phyloP scores from a whole-genome alignment of 2,113 vertebrate species.

The Callochromis pleurospilus region DNA sequence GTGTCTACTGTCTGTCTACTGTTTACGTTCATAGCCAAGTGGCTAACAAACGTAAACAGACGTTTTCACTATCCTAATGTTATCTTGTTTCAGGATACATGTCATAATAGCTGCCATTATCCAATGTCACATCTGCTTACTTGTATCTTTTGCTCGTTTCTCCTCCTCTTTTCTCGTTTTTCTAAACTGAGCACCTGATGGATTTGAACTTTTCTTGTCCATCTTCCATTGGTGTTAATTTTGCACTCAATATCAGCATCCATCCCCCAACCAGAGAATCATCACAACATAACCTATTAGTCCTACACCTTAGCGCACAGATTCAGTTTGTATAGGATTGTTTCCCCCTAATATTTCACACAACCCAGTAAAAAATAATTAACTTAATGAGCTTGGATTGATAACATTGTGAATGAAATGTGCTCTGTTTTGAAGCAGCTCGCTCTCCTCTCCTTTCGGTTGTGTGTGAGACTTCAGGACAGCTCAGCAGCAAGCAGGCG shows the following conservation, averaged over 20 bases:
- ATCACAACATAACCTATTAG: neutral
- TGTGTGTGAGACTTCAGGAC: accelerated
- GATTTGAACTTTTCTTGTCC: neutral
- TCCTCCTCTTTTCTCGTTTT: neutral
- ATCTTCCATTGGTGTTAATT: neutral
- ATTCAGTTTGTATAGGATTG: neutral
- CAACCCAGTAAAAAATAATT: neutral
- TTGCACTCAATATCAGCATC: neutral
- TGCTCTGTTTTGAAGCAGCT: neutral
- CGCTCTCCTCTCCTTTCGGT: neutral
- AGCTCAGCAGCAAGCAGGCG: neutral
- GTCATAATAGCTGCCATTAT: neutral
- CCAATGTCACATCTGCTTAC: neutral
- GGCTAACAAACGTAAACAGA: neutral
- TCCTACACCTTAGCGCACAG: neutral
- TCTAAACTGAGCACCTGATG: neutral
- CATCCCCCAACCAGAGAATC: neutral
- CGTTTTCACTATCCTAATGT: neutral
- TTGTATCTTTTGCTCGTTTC: neutral
- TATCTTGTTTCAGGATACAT: neutral
- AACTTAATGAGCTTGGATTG: neutral
- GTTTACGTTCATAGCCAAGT: neutral
- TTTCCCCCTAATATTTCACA: neutral
- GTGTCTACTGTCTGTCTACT: neutral
- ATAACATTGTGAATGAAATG: neutral